phyloP scores from a whole-genome alignment of 2,888 invertebrate genomes.

The Catocala fraxini region DNA sequence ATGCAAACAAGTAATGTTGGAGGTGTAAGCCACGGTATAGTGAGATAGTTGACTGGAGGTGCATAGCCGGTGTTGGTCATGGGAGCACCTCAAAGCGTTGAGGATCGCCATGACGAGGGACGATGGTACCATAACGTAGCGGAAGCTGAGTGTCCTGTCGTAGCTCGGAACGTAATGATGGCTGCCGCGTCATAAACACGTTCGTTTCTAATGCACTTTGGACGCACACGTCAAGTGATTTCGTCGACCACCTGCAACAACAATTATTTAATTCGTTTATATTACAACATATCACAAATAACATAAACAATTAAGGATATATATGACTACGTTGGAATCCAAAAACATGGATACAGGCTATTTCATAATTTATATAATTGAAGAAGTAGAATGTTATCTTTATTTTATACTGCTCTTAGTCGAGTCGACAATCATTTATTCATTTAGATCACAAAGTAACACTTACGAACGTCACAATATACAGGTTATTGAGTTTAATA shows the following conservation, averaged over 20 bases:
- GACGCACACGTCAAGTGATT: slow-evolving; percentile 40
- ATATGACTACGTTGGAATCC: too few species aligned
- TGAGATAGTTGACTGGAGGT: slow-evolving; percentile 35
- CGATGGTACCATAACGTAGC: slow-evolving; percentile 25
- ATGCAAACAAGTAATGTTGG: slow-evolving; percentile 29
- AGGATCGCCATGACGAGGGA: slow-evolving; percentile 53
- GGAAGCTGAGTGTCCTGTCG: slow-evolving; percentile 33
- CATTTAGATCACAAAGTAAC: too few species aligned
- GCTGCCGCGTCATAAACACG: slow-evolving; percentile 30
- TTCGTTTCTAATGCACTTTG: slow-evolving; percentile 38
- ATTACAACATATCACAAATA: too few species aligned
- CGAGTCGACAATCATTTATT: too few species aligned
- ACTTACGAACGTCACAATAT: too few species aligned
- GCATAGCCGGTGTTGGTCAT: slow-evolving; percentile 27
- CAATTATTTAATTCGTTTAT: too few species aligned
- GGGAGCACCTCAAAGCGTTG: slow-evolving; percentile 53
- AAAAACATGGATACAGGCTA: too few species aligned
- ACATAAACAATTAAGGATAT: too few species aligned
- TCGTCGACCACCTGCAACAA: slow-evolving; percentile 49
- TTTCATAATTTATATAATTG: too few species aligned
- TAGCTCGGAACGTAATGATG: slow-evolving; percentile 20
- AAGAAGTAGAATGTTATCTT: too few species aligned
- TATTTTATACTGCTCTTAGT: too few species aligned
- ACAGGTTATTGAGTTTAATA: too few species aligned
- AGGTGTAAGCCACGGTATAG: slow-evolving; percentile 30